These are phyloP conservation scores for Gisinianus flammeolus DNA, from an alignment of 2,888 invertebrate genomes.

Conservation along the genomic window DNA sequence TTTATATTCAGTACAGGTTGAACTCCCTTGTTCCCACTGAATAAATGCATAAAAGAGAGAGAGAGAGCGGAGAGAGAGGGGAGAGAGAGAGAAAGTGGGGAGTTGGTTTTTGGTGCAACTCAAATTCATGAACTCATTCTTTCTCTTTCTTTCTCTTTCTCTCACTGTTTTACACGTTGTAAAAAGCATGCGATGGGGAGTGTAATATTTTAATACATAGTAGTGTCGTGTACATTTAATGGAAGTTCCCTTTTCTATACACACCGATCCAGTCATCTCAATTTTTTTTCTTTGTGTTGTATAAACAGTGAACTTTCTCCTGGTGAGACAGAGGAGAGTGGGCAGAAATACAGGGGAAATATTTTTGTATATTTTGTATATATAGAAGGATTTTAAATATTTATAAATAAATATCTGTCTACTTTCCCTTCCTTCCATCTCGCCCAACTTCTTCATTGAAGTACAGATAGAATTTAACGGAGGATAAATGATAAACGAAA, in stretches of 20 bases:
- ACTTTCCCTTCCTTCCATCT: neutral
- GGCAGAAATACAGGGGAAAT: neutral
- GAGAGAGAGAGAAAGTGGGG: neutral
- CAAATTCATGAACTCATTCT: neutral
- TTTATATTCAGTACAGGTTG: too few relatives aligned
- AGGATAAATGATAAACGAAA: too few relatives aligned
- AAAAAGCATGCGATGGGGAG: neutral
- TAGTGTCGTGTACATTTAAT: conserved; percentile 1
- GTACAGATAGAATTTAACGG: too few relatives aligned
- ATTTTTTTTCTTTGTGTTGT: too few relatives aligned
- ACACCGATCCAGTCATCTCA: neutral
- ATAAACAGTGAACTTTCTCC: too few relatives aligned
- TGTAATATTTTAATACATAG: conserved; percentile 8
- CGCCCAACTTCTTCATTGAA: neutral
- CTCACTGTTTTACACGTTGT: neutral
- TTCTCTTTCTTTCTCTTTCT: neutral
- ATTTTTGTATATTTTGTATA: neutral
- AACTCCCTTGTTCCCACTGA: neutral
- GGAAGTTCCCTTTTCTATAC: neutral
- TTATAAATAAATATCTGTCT: neutral
- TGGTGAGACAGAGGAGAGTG: too few relatives aligned
- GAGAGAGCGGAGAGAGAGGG: neutral
- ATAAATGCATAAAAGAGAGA: neutral
- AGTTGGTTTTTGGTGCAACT: neutral
- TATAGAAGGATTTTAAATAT: neutral